Evolutionary conservation across 2,888 invertebrate species (phyloP), one percentile per base, ranked within the genome.

Genomic region (Ectemnius lituratus): DNA sequence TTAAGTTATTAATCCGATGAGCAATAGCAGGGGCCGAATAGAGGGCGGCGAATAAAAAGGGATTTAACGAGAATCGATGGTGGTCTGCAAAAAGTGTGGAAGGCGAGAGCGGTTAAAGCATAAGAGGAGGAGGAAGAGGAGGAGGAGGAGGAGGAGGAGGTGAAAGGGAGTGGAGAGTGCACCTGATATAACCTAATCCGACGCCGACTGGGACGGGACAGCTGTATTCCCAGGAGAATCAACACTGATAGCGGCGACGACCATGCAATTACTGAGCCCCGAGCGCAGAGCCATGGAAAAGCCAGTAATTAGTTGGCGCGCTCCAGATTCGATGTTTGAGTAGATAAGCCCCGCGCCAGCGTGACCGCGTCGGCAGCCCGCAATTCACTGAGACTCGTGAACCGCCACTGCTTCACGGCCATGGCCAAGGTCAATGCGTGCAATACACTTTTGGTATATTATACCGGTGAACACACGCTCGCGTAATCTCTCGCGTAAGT

Each of bases 261-360:
- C 67, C 75, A 70, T 74, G 83, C 79, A 81, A 82, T 82, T 82
- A 82, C 82, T 71, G 76, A 11, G 73, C 75, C 73, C 75, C 75
- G 67, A 64, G 71, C 74, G 70, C 74, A 58, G 79, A 73, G 66
- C 81, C 81, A 79, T 79, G 84, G 82, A 82, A 83, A 83, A 84
- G 82, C 81, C 75, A 78, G 84, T 83, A 84, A 84, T 83, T 83
- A 81, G 78, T 82, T 83, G 82, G 80, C 82, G 80, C 80, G 83
- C 80, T 84, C 83, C 76, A 83, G 82, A 83, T 79, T 84, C 82
- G 83, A 84, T 82, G 84, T 82, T 83, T 76, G 78, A 82, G 75
- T 68, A 80, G 83, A 84, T 83, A 83, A 83, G 84, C 82, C 66
- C 52, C 52, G 52, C 52, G 75, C 65, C 76, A 72, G 76, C 75